Conservation (phyloP, 2,888 invertebrate genomes). For the Cosmorhoe ocellata region DNA sequence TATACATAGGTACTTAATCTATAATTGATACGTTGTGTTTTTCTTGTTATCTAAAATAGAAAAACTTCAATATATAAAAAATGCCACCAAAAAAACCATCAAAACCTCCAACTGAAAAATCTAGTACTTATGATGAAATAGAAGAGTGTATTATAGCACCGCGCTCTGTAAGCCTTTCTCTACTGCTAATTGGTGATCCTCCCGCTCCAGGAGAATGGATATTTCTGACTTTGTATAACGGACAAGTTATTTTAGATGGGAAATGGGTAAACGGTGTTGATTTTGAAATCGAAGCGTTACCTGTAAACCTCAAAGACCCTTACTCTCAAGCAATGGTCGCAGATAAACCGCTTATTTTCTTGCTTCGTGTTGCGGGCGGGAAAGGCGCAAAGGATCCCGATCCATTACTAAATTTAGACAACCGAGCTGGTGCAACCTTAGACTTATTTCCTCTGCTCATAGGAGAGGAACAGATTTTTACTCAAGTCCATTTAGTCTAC, state of each 20-base stretch:
- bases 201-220: slow-evolving; percentile 49
- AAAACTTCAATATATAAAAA: no score
- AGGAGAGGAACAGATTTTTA: slow-evolving; percentile 56
- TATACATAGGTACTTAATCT: no score
- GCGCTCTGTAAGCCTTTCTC: slow-evolving; percentile 41
- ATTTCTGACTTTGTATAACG: slow-evolving; percentile 55
- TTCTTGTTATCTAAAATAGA: no score
- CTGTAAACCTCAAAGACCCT: slow-evolving; percentile 54
- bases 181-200: slow-evolving; percentile 48
- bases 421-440: slow-evolving; percentile 63
- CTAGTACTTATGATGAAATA: slow-evolving; percentile 45
- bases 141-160: slow-evolving; percentile 38
- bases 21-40: no score
- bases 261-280: slow-evolving; percentile 51
- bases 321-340: slow-evolving; percentile 45
- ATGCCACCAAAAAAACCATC: slow-evolving; percentile 9
- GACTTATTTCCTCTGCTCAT: slow-evolving; percentile 66
- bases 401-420: slow-evolving; percentile 58
- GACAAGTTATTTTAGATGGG: slow-evolving; percentile 47
- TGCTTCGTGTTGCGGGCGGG: slow-evolving; percentile 50
- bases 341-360: slow-evolving; percentile 59
- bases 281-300: slow-evolving; percentile 40
- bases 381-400: slow-evolving; percentile 61
- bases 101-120: slow-evolving; percentile 36
- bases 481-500: slow-evolving; percentile 46